Conservation (phyloP, 1,140 invertebrate species). For the Metopolophium dirhodum region DNA sequence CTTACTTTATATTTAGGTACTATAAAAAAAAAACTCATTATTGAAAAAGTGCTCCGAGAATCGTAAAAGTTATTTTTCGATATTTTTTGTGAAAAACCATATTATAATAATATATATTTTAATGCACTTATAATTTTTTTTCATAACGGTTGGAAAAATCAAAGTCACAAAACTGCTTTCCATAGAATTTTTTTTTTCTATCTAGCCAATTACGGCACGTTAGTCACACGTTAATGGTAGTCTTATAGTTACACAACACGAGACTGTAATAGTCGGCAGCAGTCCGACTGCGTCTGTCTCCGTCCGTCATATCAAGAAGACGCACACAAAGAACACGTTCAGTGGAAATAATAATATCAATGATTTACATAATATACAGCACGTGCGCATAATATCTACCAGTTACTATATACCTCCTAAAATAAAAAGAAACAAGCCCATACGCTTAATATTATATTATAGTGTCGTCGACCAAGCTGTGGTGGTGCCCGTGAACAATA, state of each 20-base stretch:
- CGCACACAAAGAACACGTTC: neutral
- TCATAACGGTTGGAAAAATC: neutral
- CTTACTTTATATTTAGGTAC: too few relatives aligned
- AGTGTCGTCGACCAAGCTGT: neutral
- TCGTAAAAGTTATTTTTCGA: neutral
- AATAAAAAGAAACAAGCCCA: neutral
- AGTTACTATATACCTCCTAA: neutral
- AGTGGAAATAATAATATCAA: neutral
- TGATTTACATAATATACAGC: conserved; percentile 30
- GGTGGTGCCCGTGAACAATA: neutral
- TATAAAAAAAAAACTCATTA: neutral
- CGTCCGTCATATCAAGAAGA: neutral
- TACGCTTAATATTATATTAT: neutral
- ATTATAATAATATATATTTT: neutral
- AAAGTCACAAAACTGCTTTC: neutral
- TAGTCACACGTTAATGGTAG: conserved; percentile 20
- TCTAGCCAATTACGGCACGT: neutral
- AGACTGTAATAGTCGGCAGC: neutral
- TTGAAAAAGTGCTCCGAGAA: neutral
- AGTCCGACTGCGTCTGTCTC: neutral
- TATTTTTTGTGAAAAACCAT: neutral
- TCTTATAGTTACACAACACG: neutral
- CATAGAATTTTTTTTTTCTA: neutral
- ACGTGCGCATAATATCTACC: neutral
- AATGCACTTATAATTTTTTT: neutral